A percentile compares a stretch with the other conserved stretches of the same genome.
phyloP scores from a whole-genome alignment of 2,797 vertebrate species.

The Danio jaintianensis region DNA sequence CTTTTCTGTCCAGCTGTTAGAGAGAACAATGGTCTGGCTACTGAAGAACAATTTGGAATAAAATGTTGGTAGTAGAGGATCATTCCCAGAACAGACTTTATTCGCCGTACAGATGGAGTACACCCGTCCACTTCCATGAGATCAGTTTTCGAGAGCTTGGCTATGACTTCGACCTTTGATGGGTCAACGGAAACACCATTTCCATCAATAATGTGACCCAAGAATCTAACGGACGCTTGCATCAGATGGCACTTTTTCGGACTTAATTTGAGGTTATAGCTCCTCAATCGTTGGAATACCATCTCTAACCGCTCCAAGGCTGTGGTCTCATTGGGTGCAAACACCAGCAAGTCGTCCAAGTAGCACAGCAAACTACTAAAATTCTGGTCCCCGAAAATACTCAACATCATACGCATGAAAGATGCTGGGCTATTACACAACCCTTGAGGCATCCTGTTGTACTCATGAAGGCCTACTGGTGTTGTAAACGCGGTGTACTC shows the following conservation, averaged over 20 bases:
- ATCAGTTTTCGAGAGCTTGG: neutral
- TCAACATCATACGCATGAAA: neutral
- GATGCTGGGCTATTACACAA: neutral
- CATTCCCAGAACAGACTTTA: neutral
- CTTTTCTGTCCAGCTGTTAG: neutral
- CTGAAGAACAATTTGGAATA: neutral
- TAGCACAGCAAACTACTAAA: neutral
- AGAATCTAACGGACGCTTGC: neutral
- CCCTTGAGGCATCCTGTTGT: neutral
- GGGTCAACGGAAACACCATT: neutral
- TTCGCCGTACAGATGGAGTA: neutral
- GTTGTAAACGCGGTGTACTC: neutral
- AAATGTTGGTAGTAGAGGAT: neutral
- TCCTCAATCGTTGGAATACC: neutral
- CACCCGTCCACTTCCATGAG: neutral
- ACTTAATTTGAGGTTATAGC: neutral
- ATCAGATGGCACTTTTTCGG: neutral
- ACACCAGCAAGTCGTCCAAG: neutral
- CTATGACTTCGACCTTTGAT: neutral
- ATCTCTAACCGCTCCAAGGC: neutral
- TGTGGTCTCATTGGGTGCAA: neutral
- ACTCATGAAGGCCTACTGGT: neutral
- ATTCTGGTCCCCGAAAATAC: neutral
- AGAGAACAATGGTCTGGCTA: constrained; percentile 1
- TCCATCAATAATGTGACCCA: neutral